Conservation (phyloP, 2,888 invertebrate genomes). For the Ophraella communa region DNA sequence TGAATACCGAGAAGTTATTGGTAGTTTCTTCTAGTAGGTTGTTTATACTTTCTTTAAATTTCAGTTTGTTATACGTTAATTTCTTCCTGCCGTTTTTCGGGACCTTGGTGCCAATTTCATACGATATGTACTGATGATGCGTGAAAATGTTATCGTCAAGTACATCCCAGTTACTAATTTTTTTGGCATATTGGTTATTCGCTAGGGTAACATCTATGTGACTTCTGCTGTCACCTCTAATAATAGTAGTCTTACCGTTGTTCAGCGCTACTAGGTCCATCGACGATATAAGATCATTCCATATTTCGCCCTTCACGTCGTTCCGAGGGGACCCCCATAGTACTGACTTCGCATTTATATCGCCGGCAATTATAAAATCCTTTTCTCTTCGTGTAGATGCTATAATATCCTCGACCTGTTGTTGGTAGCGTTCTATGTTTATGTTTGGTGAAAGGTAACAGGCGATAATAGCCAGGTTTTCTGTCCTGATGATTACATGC, state of each 20-base stretch:
- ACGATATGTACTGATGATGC: neutral
- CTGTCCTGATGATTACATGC: neutral
- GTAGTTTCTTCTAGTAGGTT: too few relatives aligned
- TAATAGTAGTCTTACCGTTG: neutral
- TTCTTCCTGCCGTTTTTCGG: neutral
- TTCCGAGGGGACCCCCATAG: neutral
- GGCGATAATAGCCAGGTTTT: neutral
- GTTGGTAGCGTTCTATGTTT: neutral
- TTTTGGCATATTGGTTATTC: neutral
- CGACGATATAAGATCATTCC: neutral
- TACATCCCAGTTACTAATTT: neutral
- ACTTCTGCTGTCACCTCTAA: neutral
- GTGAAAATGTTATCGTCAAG: neutral
- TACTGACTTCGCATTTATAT: neutral
- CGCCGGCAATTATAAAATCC: neutral
- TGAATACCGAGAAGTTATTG: too few relatives aligned
- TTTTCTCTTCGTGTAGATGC: neutral
- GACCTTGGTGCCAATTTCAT: neutral
- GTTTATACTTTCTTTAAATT: neutral
- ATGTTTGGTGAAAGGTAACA: constrained; percentile 7
- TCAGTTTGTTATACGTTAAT: neutral
- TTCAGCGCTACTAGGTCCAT: neutral
- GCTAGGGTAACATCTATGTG: neutral
- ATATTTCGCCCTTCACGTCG: neutral
- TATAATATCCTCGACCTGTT: constrained; percentile 1